A percentile compares a stretch with the other conserved stretches of the same genome.
Evolutionary conservation across 2,113 vertebrate genomes (phyloP).

Genomic region (Balaeniceps rex): DNA sequence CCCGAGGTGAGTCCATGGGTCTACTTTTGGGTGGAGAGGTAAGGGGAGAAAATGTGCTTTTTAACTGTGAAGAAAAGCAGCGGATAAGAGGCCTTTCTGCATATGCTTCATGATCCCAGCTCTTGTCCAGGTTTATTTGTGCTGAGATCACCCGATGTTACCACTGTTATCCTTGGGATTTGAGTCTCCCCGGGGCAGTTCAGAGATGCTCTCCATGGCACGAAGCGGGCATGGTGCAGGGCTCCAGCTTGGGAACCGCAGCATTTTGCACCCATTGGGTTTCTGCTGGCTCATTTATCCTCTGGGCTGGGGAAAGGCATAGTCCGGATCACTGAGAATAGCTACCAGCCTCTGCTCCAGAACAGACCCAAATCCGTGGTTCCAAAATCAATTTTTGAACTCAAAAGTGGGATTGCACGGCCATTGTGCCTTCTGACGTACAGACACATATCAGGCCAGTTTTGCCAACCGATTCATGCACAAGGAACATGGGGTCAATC

Average conservation of each 20-base stretch:
- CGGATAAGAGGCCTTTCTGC: neutral
- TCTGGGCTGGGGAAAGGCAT: neutral
- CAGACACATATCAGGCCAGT: neutral
- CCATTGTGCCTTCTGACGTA: neutral
- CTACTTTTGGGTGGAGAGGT: neutral
- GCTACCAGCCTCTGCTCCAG: neutral
- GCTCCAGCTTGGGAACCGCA: neutral
- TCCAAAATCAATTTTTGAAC: neutral
- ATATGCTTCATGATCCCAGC: neutral
- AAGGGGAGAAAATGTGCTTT: neutral
- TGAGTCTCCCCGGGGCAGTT: neutral
- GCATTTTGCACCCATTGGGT: neutral
- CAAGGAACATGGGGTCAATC: neutral
- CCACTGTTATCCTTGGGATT: too few species aligned
- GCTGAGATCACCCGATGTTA: neutral
- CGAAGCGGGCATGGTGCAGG: rapidly evolving
- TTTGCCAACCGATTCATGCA: neutral
- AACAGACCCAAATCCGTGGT: neutral
- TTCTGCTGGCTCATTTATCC: neutral
- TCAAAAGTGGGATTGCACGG: neutral
- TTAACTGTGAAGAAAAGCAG: neutral
- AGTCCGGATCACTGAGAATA: neutral
- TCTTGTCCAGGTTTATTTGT: neutral
- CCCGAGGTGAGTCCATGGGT: rapidly evolving
- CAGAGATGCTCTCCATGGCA: neutral